Evolutionary conservation across 2,797 vertebrate species (phyloP), one percentile per base, ranked within the genome.

Genomic region (Premnoplex brunnescens): DNA sequence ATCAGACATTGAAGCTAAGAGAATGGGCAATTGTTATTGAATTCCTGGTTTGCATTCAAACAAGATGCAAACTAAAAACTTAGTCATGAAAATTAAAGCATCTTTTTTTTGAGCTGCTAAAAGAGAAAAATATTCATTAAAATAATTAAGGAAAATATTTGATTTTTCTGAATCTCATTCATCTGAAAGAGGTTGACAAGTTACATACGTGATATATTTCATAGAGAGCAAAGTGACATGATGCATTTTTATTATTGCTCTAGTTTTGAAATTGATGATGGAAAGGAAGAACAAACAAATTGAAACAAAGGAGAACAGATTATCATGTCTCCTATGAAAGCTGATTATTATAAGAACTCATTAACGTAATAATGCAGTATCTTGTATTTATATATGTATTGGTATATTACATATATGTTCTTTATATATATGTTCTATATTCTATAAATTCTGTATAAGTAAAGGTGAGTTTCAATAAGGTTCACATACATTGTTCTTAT

Each of bases 171-270:
- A 2, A 59, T 54, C 6, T 62, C 83, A 2, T 9, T 60, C 6
- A 49, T 41, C 23, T 46, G 37, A 75, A 77, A 84, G 12, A 48
- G 48, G 9, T 5, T 73, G 14, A 37, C 10, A 49, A 68, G 14
- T 68, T 52, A 32, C 8, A 12, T 23, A 52, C 1, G 22, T 74
- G 7, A 36, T 15, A 16, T 36, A 66, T 74, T 90, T 87, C 16
- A 15, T 44, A 44, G 4, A n/a, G 2, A 30, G 12, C 32, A 64
- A 69, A 74, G 7, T 56, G 75, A 60, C 4, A 36, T 1, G 2
- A 32, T 48, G 2, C 0, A 0, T 12, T 74, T 74, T 10, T 48
- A 48, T 75, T 56, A 48, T 54, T 54, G 12, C 5, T 89, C 3
- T 72, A 34, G 8, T 52, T 86, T 64, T 43, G 15, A 22, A 54